These are phyloP conservation scores for Poecilobothrus nobilitatus DNA, from an alignment of 2,888 invertebrate genomes.

Conservation along the genomic window DNA sequence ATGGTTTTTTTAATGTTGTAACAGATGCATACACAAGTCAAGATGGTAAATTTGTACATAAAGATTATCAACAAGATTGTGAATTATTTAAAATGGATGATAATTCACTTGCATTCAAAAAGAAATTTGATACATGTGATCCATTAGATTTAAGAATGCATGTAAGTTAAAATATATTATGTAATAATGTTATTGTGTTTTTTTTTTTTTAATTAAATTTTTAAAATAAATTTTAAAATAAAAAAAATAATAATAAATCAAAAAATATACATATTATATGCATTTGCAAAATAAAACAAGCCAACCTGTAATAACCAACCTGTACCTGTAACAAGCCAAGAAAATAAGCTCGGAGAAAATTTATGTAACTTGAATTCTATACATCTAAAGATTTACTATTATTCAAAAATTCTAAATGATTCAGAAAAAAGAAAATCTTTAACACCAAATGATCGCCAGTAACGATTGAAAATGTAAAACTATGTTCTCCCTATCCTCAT, in stretches of 20 bases:
- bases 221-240: not conserved
- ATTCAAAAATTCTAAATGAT: too few species aligned
- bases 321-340: too few species aligned
- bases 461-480: too few species aligned
- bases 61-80: slow-evolving; percentile 70
- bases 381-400: too few species aligned
- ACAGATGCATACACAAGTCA: slow-evolving; percentile 67
- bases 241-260: slow-evolving; percentile 10
- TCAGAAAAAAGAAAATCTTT: too few species aligned
- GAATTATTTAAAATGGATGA: slow-evolving; percentile 48
- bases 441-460: too few species aligned
- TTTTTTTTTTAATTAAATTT: slow-evolving; percentile 12
- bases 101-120: slow-evolving; percentile 63
- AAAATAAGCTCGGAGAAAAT: too few species aligned
- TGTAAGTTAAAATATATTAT: slow-evolving; percentile 31
- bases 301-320: too few species aligned
- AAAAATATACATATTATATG: too few species aligned
- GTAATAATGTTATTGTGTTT: slow-evolving; percentile 2
- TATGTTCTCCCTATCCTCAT: too few species aligned
- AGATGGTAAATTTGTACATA: slow-evolving; percentile 53
- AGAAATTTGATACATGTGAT: slow-evolving; percentile 82
- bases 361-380: too few species aligned
- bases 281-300: too few species aligned
- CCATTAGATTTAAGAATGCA: slow-evolving; percentile 48
- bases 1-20: slow-evolving; percentile 42